Percentiles rank a stretch among this genome's conserved stretches.
Conservation (phyloP, 2,888 invertebrate genomes). For the Caenorhabditis afra region DNA sequence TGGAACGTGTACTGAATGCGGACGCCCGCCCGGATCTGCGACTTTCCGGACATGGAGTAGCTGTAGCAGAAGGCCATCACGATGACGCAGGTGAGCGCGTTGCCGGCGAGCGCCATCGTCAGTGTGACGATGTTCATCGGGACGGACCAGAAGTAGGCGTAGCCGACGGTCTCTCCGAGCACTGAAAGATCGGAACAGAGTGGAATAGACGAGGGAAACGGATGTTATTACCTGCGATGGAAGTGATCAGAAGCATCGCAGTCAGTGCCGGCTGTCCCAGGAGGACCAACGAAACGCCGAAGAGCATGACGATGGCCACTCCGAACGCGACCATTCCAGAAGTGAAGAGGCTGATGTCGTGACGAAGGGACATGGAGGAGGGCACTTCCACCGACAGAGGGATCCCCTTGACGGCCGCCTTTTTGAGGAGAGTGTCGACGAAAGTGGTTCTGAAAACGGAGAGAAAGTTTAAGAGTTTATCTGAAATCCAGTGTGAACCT, state of each 20-base stretch:
- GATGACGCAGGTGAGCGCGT: conserved; percentile 72
- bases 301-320: conserved; percentile 59
- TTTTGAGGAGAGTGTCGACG: conserved; percentile 50
- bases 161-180: conserved; percentile 70
- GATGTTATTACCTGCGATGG: conserved; percentile 58
- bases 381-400: conserved; percentile 76
- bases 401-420: conserved; percentile 69
- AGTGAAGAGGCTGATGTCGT: conserved; percentile 74
- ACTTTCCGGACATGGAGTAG: conserved; percentile 75
- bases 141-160: conserved; percentile 70
- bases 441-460: conserved; percentile 32
- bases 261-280: conserved; percentile 73
- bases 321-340: conserved; percentile 67
- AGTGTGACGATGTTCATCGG: conserved; percentile 78
- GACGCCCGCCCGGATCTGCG: conserved; percentile 66
- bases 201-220: no score
- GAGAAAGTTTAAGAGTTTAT: background rate
- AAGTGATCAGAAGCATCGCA: conserved; percentile 65
- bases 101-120: conserved; percentile 72
- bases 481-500: conserved; percentile 63
- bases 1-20: conserved; percentile 79
- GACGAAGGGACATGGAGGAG: conserved; percentile 74
- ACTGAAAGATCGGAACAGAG: conserved; percentile 32
- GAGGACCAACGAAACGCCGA: conserved; percentile 65
- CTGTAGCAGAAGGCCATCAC: conserved; percentile 77